Base-by-base conservation (phyloP, 2,797 vertebrate species). In the Acipenser oxyrinchus region DNA sequence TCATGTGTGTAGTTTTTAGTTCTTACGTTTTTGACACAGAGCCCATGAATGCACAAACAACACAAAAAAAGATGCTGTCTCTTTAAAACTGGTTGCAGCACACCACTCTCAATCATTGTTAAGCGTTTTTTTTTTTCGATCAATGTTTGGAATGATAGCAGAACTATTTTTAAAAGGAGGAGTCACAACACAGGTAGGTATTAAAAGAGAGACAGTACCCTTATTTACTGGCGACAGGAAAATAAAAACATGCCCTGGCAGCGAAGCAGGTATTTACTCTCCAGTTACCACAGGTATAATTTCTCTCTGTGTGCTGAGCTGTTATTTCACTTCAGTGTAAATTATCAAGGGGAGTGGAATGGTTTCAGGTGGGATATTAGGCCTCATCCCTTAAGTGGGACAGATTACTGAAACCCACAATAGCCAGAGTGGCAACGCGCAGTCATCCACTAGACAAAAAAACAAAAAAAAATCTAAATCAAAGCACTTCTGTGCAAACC, bases 181-280 rank as follows among this genome's bases (percentile, higher is more conserved):
- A 89, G 85, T 85, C 85, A 88, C 75, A 87, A 79, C 86, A 88
- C 88, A 95, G 90, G 90, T 93, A 88, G 88, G 91, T 90, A 93
- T 93, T 90, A 92, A 93, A 93, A 91, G 71, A 82, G 90, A 98
- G 93, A 94, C 90, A 93, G 89, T 85, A 91, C 85, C 88, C 91
- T 95, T 94, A 93, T 95, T 97, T 95, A 92, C 90, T 93, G 93
- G 91, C 89, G 90, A 93, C 92, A 93, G 90, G 89, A 90, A 92
- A 93, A 95, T 95, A 95, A 94, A 96, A 92, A 93, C 84, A 88
- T 87, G 88, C 88, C 90, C 88, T 91, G 92, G 93, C 92, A 91
- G 92, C 93, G 94, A 93, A 96, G 91, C 92, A 90, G 91, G 91
- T 95, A 94, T 96, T 98, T 96, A 95, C 93, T 90, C 88, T 80